phyloP scores from a whole-genome alignment of 2,113 vertebrate genomes.

The Dicrurus megarhynchus region DNA sequence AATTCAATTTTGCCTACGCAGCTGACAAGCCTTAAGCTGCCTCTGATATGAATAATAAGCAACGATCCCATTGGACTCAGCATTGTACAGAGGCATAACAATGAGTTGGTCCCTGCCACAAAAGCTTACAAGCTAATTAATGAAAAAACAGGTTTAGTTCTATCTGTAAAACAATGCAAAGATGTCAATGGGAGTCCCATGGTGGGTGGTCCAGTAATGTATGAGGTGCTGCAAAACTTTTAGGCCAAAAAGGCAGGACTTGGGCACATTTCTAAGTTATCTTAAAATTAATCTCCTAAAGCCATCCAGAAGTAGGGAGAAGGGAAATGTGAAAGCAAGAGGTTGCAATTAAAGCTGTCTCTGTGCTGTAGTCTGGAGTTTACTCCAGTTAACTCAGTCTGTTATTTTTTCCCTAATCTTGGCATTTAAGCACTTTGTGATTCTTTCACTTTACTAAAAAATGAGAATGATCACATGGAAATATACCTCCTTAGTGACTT shows the following conservation, averaged over 20 bases:
- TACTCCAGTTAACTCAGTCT: background rate
- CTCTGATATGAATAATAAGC: constrained; percentile 42
- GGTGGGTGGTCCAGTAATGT: background rate
- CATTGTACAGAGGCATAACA: background rate
- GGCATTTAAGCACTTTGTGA: background rate
- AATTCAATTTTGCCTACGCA: background rate
- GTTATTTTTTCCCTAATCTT: background rate
- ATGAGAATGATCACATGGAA: background rate
- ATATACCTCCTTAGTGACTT: background rate
- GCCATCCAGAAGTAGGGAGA: background rate
- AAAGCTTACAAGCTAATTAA: constrained; percentile 47
- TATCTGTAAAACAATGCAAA: background rate
- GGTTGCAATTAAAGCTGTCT: background rate
- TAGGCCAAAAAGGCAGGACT: background rate
- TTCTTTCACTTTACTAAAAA: background rate
- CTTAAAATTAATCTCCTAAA: background rate
- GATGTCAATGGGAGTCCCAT: background rate
- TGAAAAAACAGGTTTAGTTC: background rate
- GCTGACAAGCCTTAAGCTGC: constrained; percentile 23
- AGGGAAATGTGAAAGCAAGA: background rate
- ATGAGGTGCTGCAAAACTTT: background rate
- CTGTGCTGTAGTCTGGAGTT: background rate
- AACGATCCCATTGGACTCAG: constrained; percentile 13
- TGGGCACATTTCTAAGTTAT: background rate
- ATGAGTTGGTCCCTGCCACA: background rate